Conservation (phyloP, 2,113 vertebrate genomes). For the Austrofundulus limnaeus region DNA sequence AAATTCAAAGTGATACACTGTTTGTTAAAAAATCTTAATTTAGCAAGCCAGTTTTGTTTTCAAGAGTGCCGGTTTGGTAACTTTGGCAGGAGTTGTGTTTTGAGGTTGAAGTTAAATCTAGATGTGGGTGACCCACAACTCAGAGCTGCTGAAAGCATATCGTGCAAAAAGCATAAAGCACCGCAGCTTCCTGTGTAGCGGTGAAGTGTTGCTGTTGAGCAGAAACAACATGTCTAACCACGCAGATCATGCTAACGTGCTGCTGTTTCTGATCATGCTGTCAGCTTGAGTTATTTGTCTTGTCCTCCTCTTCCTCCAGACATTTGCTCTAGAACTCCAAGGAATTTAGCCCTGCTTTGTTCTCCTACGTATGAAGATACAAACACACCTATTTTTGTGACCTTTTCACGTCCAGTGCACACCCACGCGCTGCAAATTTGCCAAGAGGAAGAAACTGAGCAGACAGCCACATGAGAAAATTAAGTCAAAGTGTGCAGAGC, state of each 20-base stretch:
- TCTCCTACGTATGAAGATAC: slow-evolving; percentile 13
- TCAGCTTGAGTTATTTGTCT: slow-evolving; percentile 6
- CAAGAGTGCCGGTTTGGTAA: too few species aligned
- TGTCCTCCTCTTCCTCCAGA: slow-evolving; percentile 9
- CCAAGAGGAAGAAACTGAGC: slow-evolving; percentile 21
- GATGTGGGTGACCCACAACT: neutral
- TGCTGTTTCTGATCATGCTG: neutral
- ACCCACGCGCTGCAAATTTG: slow-evolving; percentile 18
- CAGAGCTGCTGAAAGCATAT: neutral
- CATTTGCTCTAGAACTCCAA: slow-evolving; percentile 16
- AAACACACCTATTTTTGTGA: slow-evolving; percentile 19
- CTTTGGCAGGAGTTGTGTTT: neutral
- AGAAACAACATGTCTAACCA: neutral
- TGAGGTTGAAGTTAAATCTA: neutral
- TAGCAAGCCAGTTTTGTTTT: too few species aligned
- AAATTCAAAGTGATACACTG: too few species aligned
- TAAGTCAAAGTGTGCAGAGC: slow-evolving; percentile 15
- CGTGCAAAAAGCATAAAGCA: neutral
- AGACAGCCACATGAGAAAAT: slow-evolving; percentile 30
- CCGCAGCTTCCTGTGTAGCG: neutral
- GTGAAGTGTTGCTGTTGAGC: neutral
- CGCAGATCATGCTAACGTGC: neutral
- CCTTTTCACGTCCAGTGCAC: slow-evolving; percentile 20
- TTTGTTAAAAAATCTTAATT: too few species aligned
- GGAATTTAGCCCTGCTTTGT: slow-evolving; percentile 23